Evolutionary conservation across 2,797 vertebrate species (phyloP).

Genomic region (Sebastolobus alascanus): DNA sequence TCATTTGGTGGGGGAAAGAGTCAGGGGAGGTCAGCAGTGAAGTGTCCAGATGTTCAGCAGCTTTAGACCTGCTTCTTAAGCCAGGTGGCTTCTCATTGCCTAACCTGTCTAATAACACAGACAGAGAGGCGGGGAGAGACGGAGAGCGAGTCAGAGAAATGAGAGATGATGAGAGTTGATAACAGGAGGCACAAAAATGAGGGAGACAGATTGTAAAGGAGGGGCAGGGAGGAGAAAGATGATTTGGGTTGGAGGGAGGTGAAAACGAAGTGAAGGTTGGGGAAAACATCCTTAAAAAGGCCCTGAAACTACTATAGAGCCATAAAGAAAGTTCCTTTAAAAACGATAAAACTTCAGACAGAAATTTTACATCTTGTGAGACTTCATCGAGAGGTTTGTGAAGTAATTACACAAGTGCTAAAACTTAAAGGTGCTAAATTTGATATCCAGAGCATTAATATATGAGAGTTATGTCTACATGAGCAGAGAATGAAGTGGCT

Average conservation of each 20-base stretch:
- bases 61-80: slow-evolving; percentile 26
- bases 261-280: neutral
- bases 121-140: neutral
- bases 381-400: neutral
- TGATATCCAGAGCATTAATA: no score
- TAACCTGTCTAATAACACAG: slow-evolving; percentile 30
- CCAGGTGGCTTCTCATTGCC: slow-evolving; percentile 30
- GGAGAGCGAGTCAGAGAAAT: neutral
- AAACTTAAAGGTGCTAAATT: neutral
- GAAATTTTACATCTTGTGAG: neutral
- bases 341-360: neutral
- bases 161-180: slow-evolving; percentile 2
- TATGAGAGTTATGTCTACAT: no score
- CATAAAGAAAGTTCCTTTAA: neutral
- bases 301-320: neutral
- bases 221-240: neutral
- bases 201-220: neutral
- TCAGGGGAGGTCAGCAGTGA: slow-evolving; percentile 57
- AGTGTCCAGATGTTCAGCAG: slow-evolving; percentile 64
- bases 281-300: neutral
- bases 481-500: no score
- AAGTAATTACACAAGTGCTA: neutral
- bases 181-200: neutral
- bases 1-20: slow-evolving; percentile 36
- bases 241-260: neutral